Conservation (phyloP, 1,140 invertebrate genomes). For the Drosophila pectinifera region DNA sequence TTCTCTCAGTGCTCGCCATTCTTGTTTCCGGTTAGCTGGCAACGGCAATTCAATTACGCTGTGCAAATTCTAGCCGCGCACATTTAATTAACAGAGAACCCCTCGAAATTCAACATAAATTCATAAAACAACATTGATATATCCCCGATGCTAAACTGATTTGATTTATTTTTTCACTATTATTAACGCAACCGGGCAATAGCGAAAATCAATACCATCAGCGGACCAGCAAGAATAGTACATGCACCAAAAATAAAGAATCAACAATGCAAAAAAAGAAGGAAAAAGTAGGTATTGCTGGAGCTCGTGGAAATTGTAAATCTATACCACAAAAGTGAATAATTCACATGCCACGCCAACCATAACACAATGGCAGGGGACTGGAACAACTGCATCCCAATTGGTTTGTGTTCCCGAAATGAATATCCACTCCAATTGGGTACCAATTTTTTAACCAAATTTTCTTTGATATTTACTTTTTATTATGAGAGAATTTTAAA, state of each 20-base stretch:
- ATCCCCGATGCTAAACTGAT: constrained; percentile 51
- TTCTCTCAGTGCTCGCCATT: background rate
- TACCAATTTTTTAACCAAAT: constrained; percentile 22
- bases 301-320: constrained; percentile 70
- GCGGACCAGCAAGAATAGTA: constrained; percentile 17
- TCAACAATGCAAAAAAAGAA: constrained; percentile 2
- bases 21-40: constrained; percentile 17
- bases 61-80: constrained; percentile 55
- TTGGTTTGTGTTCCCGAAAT: constrained; percentile 45
- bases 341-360: constrained; percentile 56
- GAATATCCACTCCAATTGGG: constrained; percentile 32
- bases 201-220: constrained; percentile 46
- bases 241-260: constrained; percentile 46
- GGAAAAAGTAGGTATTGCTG: constrained; percentile 27
- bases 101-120: constrained; percentile 38
- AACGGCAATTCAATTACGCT: constrained; percentile 61
- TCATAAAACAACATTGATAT: constrained; percentile 44
- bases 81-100: constrained; percentile 68
- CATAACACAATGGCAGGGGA: constrained; percentile 37
- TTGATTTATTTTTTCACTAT: constrained; percentile 71
- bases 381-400: constrained; percentile 31
- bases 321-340: constrained; percentile 72
- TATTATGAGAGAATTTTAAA: background rate
- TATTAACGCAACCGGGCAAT: constrained; percentile 34
- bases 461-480: background rate